A percentile compares a stretch with the other conserved stretches of the same genome.
These are phyloP conservation scores for Tetramorium parvispinum DNA, from an alignment of 1,140 invertebrate species.

Conservation along the genomic window DNA sequence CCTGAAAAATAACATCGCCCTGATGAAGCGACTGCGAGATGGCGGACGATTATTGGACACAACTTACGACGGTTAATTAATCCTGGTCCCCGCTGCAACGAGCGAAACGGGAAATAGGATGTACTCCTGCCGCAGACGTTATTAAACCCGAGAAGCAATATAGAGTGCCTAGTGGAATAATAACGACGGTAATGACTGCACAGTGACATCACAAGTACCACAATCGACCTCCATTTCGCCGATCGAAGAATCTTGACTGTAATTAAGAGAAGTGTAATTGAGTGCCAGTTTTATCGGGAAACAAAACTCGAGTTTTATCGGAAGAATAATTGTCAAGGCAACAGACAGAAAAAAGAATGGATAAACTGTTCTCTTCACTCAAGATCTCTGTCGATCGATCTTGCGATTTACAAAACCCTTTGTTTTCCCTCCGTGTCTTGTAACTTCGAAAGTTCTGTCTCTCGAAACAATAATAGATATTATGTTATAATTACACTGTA, in stretches of 20 bases:
- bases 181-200: conserved; percentile 63
- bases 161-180: conserved; percentile 61
- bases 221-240: conserved; percentile 40
- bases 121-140: conserved; percentile 58
- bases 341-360: background rate
- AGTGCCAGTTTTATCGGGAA: conserved; percentile 50
- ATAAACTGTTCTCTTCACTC: background rate
- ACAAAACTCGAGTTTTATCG: conserved; percentile 26
- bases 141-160: conserved; percentile 66
- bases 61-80: conserved; percentile 66
- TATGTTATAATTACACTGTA: background rate
- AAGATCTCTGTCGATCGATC: background rate
- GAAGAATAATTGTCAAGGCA: background rate
- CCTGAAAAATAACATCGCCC: conserved; percentile 20
- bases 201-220: conserved; percentile 39
- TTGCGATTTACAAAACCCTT: background rate
- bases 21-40: conserved; percentile 10
- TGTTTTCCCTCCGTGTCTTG: background rate
- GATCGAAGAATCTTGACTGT: conserved; percentile 13
- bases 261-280: conserved; percentile 58
- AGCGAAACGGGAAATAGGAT: conserved; percentile 41
- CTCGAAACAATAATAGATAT: background rate
- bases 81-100: conserved; percentile 54
- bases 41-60: conserved; percentile 20
- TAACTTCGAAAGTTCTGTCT: background rate